Conservation (phyloP, 2,888 invertebrate genomes). For the Callimorpha dominula region DNA sequence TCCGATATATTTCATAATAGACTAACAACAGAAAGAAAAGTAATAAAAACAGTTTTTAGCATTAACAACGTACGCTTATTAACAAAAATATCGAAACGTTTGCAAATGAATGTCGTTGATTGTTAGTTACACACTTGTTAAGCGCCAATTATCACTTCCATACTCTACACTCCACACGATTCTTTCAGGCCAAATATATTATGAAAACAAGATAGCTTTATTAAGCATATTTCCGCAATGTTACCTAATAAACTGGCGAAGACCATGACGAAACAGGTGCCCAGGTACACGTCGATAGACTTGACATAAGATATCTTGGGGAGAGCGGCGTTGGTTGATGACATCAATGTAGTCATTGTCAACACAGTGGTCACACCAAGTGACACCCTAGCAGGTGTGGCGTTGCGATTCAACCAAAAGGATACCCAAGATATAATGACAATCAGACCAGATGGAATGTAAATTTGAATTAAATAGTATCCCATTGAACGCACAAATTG, state of each 20-base stretch:
- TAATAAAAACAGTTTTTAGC: not conserved
- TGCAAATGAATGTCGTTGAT: not conserved
- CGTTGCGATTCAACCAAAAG: conserved; percentile 98
- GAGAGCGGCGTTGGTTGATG: conserved; percentile 97
- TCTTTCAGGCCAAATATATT: too few species aligned
- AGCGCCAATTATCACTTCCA: not conserved
- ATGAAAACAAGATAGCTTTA: not conserved
- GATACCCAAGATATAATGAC: conserved; percentile 99
- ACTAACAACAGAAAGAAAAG: too few species aligned
- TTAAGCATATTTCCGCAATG: conserved; percentile 13
- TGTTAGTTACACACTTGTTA: not conserved
- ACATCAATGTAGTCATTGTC: conserved; percentile 99
- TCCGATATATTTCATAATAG: too few species aligned
- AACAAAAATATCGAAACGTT: not conserved
- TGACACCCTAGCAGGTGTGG: conserved; percentile 97
- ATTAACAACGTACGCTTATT: not conserved
- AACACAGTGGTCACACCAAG: conserved; percentile 98
- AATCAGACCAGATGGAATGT: conserved; percentile 98
- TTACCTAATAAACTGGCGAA: conserved; percentile 98
- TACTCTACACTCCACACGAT: too few species aligned
- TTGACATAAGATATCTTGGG: conserved; percentile 99
- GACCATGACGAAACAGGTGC: conserved; percentile 99
- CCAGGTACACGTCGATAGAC: conserved; percentile 98
- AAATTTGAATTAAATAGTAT: conserved; percentile 99
- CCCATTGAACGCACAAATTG: conserved; percentile 99